Conservation (phyloP, 2,113 vertebrate genomes). For the Raja brachyura region DNA sequence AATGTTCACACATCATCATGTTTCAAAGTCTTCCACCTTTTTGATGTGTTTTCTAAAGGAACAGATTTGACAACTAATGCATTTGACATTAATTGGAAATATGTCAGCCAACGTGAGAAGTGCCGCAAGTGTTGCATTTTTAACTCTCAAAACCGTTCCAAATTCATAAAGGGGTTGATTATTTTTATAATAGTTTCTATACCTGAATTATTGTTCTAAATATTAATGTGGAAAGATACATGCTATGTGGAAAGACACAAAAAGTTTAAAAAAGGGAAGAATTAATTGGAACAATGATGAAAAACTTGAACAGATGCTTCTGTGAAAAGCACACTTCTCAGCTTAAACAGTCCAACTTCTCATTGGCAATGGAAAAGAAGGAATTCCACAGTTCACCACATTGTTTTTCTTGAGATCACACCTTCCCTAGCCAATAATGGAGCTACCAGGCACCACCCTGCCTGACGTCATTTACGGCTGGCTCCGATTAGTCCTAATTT, state of each 20-base stretch:
- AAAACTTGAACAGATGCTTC: neutral
- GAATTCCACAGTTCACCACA: too few species aligned
- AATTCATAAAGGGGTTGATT: neutral
- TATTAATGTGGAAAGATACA: neutral
- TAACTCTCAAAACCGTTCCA: neutral
- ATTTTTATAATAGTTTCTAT: neutral
- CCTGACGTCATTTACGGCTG: too few species aligned
- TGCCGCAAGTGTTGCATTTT: neutral
- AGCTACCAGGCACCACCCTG: too few species aligned
- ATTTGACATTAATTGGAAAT: neutral
- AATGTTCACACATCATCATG: conserved; percentile 25
- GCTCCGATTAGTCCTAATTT: too few species aligned
- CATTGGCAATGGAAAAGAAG: neutral
- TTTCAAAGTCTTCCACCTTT: conserved; percentile 1
- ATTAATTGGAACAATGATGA: neutral
- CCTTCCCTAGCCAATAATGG: too few species aligned
- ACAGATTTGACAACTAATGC: neutral
- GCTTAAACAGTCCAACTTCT: neutral
- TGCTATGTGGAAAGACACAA: neutral
- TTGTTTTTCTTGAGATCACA: too few species aligned
- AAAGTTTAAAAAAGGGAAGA: neutral
- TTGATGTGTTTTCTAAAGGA: neutral
- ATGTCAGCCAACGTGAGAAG: neutral
- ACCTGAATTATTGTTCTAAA: neutral
- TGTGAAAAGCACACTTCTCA: neutral